Evolutionary conservation across 2,113 vertebrate species (phyloP), one percentile per base, ranked within the genome.

Genomic region (Hippocampus barbouri): DNA sequence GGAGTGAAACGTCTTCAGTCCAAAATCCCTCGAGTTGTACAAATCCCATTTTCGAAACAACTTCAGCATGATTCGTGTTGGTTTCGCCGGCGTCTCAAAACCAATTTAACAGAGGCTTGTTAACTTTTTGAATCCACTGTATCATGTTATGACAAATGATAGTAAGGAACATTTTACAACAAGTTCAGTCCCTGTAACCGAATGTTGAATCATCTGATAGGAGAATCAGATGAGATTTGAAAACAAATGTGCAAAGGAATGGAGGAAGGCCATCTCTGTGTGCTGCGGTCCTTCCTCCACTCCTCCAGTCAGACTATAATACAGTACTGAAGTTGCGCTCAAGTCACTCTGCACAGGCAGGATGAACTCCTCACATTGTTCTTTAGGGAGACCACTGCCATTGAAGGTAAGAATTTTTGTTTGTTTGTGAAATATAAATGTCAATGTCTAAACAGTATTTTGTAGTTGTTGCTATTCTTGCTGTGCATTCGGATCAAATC

Each of bases 371-470:
- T 75, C 70, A 62, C 47, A 61, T 75, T 47, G 54, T 56, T 73
- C 43, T 23, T 45, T 53, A 20, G 68, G 77, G 66, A 70, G 59
- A 49, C 5, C 62, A 1, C 69, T 47, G 34, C 68, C 78, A 21
- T 71, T 81, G 41, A 85, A 85, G 85, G 87, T 89, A 84, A 79
- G 85, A 57, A 3, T 23, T 5, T 30, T 49, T 53, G 5, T 51
- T 18, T 53, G 15, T 68, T 68, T 53, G 6, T 18, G 0, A 23
- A 25, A 12, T 11, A 20, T 21, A 8, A 20, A 41, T 40, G 15
- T 64, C 34, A 38, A n/a, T 38, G 16, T 4, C 8, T 21, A 21
- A 21, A 27, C 5, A 16, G 41, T 25, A 49, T 66, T 66, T 40
- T 43, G 16, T 4, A n/a, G 20, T n/a, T 65, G 4, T 40, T 4